phyloP scores from a whole-genome alignment of 2,888 invertebrate species.

The Dasysyrphus albostriatus region DNA sequence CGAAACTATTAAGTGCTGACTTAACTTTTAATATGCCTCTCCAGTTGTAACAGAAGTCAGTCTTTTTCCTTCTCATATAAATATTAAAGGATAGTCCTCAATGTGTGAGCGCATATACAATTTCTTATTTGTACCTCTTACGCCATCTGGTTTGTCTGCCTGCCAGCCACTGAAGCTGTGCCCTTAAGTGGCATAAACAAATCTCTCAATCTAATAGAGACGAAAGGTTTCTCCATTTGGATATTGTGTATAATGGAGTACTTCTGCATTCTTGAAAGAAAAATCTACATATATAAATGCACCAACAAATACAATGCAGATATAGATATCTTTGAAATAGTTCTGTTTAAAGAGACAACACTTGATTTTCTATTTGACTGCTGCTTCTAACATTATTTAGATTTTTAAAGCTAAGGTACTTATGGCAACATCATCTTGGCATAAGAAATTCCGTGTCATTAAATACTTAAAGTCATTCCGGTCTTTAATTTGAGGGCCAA shows the following conservation, averaged over 20 bases:
- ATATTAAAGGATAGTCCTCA: neutral
- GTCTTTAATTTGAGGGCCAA: too few relatives aligned
- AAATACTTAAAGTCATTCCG: too few relatives aligned
- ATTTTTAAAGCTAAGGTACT: neutral
- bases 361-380: neutral
- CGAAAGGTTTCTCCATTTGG: constrained; percentile 13
- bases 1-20: constrained; percentile 28
- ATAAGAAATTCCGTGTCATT: too few relatives aligned
- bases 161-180: neutral
- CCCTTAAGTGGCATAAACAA: constrained; percentile 24
- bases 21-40: constrained; percentile 37
- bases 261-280: constrained; percentile 8
- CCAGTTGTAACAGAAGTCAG: constrained; percentile 12
- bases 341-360: neutral
- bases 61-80: neutral
- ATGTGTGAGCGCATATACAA: neutral
- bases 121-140: neutral
- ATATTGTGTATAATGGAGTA: neutral
- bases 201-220: constrained; percentile 29
- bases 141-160: constrained; percentile 14
- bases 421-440: too few relatives aligned
- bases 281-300: neutral
- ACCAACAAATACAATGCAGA: neutral
- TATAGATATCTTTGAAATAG: neutral
- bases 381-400: neutral